These are phyloP conservation scores for Pardosa pseudoannulata DNA, from an alignment of 2,888 invertebrate genomes.

Conservation along the genomic window DNA sequence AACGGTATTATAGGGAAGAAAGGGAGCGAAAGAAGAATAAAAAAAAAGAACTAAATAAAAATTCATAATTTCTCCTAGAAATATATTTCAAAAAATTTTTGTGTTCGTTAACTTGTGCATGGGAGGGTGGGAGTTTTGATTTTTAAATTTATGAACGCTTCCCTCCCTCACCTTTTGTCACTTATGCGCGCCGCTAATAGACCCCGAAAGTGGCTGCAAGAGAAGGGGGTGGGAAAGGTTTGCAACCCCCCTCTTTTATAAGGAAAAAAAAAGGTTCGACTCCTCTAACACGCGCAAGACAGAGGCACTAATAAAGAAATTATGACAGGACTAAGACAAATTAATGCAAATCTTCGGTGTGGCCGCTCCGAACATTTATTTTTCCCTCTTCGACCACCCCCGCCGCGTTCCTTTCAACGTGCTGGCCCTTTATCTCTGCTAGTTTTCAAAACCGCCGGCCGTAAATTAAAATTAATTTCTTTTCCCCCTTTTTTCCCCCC, in stretches of 20 bases:
- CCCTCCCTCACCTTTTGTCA: background rate
- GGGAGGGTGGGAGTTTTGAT: too few species aligned
- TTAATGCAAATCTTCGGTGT: conserved; percentile 38
- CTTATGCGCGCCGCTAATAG: background rate
- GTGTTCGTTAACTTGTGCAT: background rate
- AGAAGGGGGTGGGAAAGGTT: background rate
- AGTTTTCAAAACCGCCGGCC: conserved; percentile 40
- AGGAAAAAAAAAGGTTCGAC: background rate
- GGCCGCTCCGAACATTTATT: conserved; percentile 36
- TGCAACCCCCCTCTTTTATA: too few species aligned
- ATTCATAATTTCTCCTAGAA: background rate
- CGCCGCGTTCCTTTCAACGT: background rate
- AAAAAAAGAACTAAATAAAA: background rate
- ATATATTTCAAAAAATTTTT: background rate
- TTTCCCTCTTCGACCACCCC: background rate
- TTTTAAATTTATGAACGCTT: conserved; percentile 16
- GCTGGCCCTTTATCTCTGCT: background rate
- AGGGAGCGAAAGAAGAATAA: background rate
- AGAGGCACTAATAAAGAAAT: conserved; percentile 24
- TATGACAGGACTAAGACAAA: conserved; percentile 37
- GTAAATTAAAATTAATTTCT: conserved; percentile 71
- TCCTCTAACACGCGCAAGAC: background rate
- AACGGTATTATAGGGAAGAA: too few species aligned
- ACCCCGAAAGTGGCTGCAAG: background rate
- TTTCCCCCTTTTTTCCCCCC: background rate